Conservation (phyloP, 2,113 vertebrate species). For the Chelonoidis abingdonii region DNA sequence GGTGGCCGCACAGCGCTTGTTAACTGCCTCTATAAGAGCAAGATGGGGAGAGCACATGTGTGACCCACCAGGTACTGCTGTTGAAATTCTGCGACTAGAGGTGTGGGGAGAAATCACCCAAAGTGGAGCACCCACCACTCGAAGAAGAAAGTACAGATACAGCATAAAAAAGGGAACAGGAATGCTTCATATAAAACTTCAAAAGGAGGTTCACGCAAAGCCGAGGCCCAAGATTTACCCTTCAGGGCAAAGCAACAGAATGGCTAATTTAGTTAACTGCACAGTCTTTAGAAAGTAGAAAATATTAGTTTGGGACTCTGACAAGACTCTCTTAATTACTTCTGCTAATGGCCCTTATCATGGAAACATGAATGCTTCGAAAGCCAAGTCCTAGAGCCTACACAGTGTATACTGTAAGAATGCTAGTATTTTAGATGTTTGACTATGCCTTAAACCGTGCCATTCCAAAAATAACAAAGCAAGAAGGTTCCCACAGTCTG, state of each 20-base stretch:
- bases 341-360: background rate
- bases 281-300: background rate
- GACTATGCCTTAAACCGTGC: background rate
- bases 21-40: no score
- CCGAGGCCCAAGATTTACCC: background rate
- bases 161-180: background rate
- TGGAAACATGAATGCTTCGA: background rate
- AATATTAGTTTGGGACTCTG: background rate
- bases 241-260: background rate
- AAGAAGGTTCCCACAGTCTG: background rate
- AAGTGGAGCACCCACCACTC: no score
- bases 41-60: no score
- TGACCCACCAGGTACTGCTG: no score
- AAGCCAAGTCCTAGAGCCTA: background rate
- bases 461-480: background rate
- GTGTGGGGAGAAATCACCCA: no score
- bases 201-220: background rate
- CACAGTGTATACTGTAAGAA: background rate
- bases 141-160: background rate
- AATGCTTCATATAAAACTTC: background rate
- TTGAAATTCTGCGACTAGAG: no score
- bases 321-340: background rate
- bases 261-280: background rate
- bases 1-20: no score
- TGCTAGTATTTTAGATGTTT: background rate